phyloP scores from a whole-genome alignment of 2,113 vertebrate genomes.

The Psammodynastes pulverulentus region DNA sequence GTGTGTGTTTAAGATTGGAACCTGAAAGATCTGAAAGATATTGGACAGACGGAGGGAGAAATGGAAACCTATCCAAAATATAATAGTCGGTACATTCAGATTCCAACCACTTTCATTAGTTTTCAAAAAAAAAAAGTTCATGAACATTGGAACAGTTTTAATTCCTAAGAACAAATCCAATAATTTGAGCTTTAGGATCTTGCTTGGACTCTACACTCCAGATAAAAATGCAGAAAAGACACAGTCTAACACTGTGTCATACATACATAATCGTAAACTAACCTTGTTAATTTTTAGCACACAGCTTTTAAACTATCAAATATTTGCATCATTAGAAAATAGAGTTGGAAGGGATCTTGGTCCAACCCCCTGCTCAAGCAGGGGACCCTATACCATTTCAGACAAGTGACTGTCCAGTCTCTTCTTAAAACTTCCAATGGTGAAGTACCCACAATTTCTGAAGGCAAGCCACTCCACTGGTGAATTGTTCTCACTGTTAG shows the following conservation, averaged over 20 bases:
- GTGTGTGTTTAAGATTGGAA: neutral
- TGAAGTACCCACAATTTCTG: too few relatives aligned
- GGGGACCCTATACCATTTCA: too few relatives aligned
- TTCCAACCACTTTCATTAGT: neutral
- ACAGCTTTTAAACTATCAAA: slow-evolving; percentile 2
- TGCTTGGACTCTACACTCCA: neutral
- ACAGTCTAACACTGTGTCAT: neutral
- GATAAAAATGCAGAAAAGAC: slow-evolving; percentile 6
- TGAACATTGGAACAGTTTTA: slow-evolving; percentile 9
- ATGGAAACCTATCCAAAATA: neutral
- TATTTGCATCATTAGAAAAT: neutral
- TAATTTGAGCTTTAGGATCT: neutral
- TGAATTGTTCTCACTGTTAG: too few relatives aligned
- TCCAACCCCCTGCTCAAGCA: too few relatives aligned
- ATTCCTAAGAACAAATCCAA: neutral
- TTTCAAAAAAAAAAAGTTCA: neutral
- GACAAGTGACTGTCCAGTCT: too few relatives aligned
- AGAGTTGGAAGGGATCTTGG: too few relatives aligned
- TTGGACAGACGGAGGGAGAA: too few relatives aligned
- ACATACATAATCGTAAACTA: neutral
- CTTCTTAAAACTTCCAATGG: too few relatives aligned
- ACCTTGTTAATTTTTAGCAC: slow-evolving; percentile 9
- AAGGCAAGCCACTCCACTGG: too few relatives aligned
- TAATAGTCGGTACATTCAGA: neutral
- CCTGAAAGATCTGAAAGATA: neutral